Base-by-base conservation (phyloP, 1,140 invertebrate species). In the Batillaria attramentaria region DNA sequence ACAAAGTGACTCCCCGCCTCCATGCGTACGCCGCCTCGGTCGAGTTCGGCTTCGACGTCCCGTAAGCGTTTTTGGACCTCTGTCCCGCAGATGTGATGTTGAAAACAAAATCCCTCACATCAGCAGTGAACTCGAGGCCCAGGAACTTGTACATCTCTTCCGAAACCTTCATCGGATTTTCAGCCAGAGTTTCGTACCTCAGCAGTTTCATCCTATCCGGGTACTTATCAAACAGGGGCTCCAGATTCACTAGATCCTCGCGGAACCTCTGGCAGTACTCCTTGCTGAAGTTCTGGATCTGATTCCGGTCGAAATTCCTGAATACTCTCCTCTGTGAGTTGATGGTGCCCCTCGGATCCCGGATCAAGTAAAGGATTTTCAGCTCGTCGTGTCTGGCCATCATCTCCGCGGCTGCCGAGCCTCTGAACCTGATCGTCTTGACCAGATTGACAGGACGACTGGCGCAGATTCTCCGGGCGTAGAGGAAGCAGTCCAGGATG, bases 171-270 rank as follows among this genome's bases (percentile, higher is more conserved):
- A 81, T 31, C 10, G 83, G 83, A 31, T 72, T 70, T 33, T 77
- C 72, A 0, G 80, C 80, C 35, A 84, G 18, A 43, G 75, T 79
- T 62, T 84, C 83, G 57, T 84, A 84, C 3, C 74, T 54, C 42
- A 82, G 62, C 16, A 72, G 43, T 33, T 65, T 77, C 28, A 79
- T 66, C 1, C 81, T 43, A 3, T 43, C 39, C 28, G 79, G 70
- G 65, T 65, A 81, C 10, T 31, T 41, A 0, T 66, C 72, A 20
- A 35, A 8, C 28, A 82, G 39, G 8, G 60, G 37, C 24, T 78
- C 74, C n/a, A 70, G 39, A 1, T 42, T 37, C 20, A 72, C 43
- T 20, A 84, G 24, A 60, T 84, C 83, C 13, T 62, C 70, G 28
- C 78, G 80, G 31, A 84, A 75, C 20, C 72, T 72, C 16, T 79